Evolutionary conservation across 1,140 invertebrate species (phyloP).

Genomic region (Mactra quadrangularis): DNA sequence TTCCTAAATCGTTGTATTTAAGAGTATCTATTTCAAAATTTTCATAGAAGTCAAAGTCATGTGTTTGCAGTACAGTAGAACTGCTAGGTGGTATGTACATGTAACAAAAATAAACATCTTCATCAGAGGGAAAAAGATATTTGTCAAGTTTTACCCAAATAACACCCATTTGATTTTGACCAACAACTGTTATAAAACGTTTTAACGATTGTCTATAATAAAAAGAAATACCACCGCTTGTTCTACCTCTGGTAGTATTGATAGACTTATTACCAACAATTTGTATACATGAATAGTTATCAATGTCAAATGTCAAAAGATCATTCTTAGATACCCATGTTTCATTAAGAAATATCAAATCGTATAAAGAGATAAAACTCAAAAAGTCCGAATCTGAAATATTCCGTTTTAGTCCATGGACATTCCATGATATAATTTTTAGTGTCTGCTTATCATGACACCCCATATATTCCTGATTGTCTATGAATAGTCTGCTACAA

Average conservation of each 20-base stretch:
- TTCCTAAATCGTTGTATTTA: background rate
- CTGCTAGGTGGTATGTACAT: slow-evolving; percentile 9
- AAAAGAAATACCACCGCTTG: slow-evolving; percentile 9
- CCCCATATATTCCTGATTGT: background rate
- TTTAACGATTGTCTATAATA: too few species aligned
- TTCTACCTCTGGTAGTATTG: background rate
- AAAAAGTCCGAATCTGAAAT: background rate
- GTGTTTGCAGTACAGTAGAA: background rate
- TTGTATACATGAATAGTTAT: background rate
- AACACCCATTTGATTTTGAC: slow-evolving; percentile 10
- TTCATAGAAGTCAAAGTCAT: slow-evolving; percentile 16
- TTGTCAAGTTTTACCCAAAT: slow-evolving; percentile 13
- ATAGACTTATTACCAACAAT: slow-evolving; percentile 9
- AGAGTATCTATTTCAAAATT: background rate
- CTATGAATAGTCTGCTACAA: slow-evolving; percentile 1
- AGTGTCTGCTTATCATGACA: background rate
- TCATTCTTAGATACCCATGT: slow-evolving; percentile 13
- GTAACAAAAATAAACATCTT: slow-evolving; percentile 12
- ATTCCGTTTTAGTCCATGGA: background rate
- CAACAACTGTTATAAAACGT: too few species aligned
- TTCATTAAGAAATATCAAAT: background rate
- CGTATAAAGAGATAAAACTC: background rate
- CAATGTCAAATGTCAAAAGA: background rate
- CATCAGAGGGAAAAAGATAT: background rate
- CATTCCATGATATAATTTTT: slow-evolving; percentile 12